phyloP scores from a whole-genome alignment of 2,113 vertebrate genomes.

The Heptranchias perlo region DNA sequence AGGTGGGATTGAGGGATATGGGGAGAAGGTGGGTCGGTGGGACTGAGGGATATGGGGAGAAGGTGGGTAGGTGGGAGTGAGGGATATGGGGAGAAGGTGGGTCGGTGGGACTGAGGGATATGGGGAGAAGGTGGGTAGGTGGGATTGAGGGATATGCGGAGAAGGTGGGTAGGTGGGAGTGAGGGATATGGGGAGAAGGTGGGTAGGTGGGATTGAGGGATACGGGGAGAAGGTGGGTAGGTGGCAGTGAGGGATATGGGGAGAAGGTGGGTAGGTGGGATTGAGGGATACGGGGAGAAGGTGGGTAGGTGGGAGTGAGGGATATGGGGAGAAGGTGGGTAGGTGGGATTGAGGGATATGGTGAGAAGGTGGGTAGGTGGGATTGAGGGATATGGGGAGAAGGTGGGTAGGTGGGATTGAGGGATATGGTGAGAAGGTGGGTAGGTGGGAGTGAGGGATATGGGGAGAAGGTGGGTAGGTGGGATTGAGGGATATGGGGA shows the following conservation, averaged over 20 bases:
- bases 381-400: background rate
- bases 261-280: background rate
- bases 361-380: background rate
- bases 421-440: background rate
- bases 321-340: background rate
- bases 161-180: background rate
- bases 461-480: background rate
- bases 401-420: background rate
- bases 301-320: background rate
- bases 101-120: background rate
- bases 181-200: background rate
- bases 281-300: background rate
- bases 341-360: background rate
- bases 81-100: background rate
- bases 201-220: background rate
- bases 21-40: background rate
- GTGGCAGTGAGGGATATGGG: background rate
- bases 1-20: background rate
- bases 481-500: background rate
- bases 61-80: too few species aligned
- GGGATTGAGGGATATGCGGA: background rate
- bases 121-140: background rate
- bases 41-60: background rate
- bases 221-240: background rate
- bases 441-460: background rate